phyloP scores from a whole-genome alignment of 2,888 invertebrate genomes.

The Epirrhoe alternata region DNA sequence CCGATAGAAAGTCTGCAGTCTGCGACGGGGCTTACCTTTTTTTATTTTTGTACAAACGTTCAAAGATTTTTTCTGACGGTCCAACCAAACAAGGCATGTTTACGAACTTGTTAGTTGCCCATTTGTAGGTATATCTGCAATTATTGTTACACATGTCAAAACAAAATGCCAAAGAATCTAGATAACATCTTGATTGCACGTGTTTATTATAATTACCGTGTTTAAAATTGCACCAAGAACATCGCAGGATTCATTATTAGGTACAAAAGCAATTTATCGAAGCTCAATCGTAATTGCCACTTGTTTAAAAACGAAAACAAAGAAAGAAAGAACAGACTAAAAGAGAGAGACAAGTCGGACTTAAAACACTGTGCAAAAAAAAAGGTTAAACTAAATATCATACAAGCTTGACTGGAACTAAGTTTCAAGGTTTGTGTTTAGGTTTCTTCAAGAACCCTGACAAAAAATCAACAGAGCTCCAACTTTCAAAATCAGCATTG shows the following conservation, averaged over 20 bases:
- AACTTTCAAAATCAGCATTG: conserved; percentile 5
- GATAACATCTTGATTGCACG: background rate
- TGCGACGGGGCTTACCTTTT: no score
- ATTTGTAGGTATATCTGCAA: background rate
- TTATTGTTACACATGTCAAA: background rate
- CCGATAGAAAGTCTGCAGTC: no score
- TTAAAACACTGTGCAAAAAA: no score
- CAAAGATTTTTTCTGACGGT: no score
- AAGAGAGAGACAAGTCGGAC: no score
- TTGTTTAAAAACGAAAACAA: no score
- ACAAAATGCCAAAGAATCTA: background rate
- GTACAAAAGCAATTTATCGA: background rate
- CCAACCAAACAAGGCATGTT: background rate
- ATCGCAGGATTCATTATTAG: background rate
- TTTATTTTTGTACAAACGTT: no score
- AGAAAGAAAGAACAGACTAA: no score
- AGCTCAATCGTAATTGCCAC: background rate
- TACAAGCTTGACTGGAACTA: no score
- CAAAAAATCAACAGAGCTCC: background rate
- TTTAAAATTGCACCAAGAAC: background rate
- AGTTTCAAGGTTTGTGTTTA: background rate
- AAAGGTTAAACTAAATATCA: no score
- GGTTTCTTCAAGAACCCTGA: background rate
- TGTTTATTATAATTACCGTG: no score
- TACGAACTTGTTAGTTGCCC: background rate